These are phyloP conservation scores for Gymnogyps californianus DNA, from an alignment of 2,113 vertebrate species.

Conservation along the genomic window DNA sequence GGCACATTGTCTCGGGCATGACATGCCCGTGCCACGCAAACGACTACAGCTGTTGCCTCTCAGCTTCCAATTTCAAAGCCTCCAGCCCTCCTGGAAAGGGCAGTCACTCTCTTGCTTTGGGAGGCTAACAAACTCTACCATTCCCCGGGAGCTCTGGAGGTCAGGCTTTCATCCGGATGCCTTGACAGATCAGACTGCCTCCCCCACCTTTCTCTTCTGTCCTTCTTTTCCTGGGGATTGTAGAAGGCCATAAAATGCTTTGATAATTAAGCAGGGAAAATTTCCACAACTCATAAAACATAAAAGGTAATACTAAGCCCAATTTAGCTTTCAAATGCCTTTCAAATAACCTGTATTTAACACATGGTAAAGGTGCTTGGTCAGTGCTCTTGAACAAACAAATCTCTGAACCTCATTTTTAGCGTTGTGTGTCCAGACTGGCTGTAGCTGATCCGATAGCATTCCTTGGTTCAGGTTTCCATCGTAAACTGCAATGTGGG, in stretches of 20 bases:
- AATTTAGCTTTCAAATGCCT: conserved; percentile 57
- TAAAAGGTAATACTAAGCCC: conserved; percentile 58
- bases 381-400: neutral
- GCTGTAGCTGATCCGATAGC: neutral
- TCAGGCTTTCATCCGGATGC: conserved; percentile 68
- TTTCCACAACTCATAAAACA: conserved; percentile 69
- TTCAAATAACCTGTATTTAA: conserved; percentile 41
- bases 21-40: neutral
- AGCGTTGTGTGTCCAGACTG: neutral
- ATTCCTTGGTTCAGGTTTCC: conserved; percentile 31
- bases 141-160: conserved; percentile 47
- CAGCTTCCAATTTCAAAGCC: conserved; percentile 68
- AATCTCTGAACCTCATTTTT: neutral
- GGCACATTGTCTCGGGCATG: neutral
- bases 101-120: conserved; percentile 44
- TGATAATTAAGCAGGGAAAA: conserved; percentile 70
- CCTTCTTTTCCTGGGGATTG: conserved; percentile 49
- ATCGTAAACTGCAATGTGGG: neutral
- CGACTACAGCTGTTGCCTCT: conserved; percentile 36
- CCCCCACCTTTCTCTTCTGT: neutral
- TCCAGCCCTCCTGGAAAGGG: conserved; percentile 39
- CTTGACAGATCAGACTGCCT: conserved; percentile 33
- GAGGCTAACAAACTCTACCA: neutral
- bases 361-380: neutral
- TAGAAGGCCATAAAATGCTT: conserved; percentile 69